Evolutionary conservation across 2,113 vertebrate genomes (phyloP).

Genomic region (Guaruba guarouba): DNA sequence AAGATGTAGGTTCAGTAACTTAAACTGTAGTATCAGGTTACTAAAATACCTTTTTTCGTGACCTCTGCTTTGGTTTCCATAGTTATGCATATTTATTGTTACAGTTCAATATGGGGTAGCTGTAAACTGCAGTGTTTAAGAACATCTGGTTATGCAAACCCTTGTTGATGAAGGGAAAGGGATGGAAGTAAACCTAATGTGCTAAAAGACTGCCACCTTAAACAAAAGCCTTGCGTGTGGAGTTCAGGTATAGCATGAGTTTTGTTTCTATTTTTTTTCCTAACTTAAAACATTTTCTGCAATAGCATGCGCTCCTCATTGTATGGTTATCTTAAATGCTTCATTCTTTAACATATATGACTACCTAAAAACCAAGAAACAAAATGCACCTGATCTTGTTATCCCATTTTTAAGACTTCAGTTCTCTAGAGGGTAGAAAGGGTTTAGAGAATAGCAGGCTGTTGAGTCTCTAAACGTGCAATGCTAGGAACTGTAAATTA

Average conservation of each 20-base stretch:
- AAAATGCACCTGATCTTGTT: not conserved
- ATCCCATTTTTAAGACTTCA: not conserved
- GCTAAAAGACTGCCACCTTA: not conserved
- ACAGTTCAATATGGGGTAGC: slow-evolving; percentile 16
- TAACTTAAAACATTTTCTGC: not conserved
- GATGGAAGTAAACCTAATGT: not conserved
- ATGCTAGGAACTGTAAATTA: slow-evolving; percentile 69
- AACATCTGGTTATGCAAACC: slow-evolving; percentile 36
- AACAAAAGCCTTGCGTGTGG: not conserved
- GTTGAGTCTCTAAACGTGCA: not conserved
- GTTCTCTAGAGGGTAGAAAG: not conserved
- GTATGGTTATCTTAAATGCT: not conserved
- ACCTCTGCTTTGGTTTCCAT: slow-evolving; percentile 36
- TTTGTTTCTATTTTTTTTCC: not conserved
- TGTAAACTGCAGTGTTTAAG: not conserved
- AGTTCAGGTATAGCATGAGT: not conserved
- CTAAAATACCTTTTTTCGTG: not conserved
- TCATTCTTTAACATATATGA: not conserved
- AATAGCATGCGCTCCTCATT: not conserved
- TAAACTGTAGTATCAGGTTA: not conserved
- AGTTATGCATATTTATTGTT: slow-evolving; percentile 38
- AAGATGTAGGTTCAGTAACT: not conserved
- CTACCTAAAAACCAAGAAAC: not conserved
- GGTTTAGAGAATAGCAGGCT: not conserved
- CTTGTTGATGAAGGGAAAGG: not conserved